Evolutionary conservation across 2,113 vertebrate species (phyloP), one percentile per base, ranked within the genome.

Genomic region (Leptodactylus fuscus): DNA sequence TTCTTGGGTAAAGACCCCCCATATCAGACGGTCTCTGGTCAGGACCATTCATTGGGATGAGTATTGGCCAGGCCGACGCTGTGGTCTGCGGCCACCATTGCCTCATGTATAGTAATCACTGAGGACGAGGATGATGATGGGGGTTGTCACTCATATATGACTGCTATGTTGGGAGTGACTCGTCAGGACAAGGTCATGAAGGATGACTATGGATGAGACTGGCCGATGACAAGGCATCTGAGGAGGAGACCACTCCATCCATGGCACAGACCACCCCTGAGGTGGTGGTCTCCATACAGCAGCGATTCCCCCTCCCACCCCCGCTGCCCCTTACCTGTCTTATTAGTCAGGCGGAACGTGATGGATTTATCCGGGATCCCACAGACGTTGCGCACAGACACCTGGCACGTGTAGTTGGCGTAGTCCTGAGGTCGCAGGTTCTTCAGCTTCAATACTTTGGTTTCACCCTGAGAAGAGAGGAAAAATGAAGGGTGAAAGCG

Each of bases 391-490:
- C 97, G 96, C 5, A 99, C 98, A 0, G 98, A 99, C 91, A 98
- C 98, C 90, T 98, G 97, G 87, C 98, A 99, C 0, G 97, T 97
- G 89, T 99, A 99, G 91, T 97, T 96, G 84, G 96, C 96, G 18
- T 97, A 99, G 91, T 99, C 98, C 88, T 97, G 96, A 5, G 96
- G 96, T 53, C 98, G 88, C 36, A 99, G 92, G 87, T 99, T 99
- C 92, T 99, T 99, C 90, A 99, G 91, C 89, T 99, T 99, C 91
- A 99, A 90, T 88, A 99, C 97, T 92, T 99, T 99, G 38, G 98
- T 99, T 94, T 99, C 98, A 58, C 97, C 98, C 98, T 99, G 87
- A 22, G 38, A 32, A 41, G 90, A 32, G 3, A 69, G 49, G 29
- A 62, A 10, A 24, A 22, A 12, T 22, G 18, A 62, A 0, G 32